These are phyloP conservation scores for Leucoptera coffeella DNA, from an alignment of 2,888 invertebrate genomes.

Conservation along the genomic window DNA sequence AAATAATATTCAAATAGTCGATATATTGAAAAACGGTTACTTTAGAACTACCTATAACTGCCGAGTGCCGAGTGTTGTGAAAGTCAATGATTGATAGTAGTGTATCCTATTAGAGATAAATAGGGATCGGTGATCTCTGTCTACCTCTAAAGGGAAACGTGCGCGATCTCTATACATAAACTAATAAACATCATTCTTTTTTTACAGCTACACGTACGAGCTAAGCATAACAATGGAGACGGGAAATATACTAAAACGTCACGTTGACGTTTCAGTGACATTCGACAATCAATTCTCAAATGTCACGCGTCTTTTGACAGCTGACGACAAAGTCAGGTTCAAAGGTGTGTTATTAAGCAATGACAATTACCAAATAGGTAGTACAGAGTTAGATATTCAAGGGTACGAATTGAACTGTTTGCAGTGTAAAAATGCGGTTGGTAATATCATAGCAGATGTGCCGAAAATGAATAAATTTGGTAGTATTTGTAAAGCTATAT, in stretches of 20 bases:
- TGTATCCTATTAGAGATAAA: too few relatives aligned
- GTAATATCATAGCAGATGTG: constrained; percentile 25
- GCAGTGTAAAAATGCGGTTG: constrained; percentile 58
- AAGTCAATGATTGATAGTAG: too few relatives aligned
- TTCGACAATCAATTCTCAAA: constrained; percentile 70
- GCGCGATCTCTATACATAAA: not conserved
- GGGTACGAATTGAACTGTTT: constrained; percentile 68
- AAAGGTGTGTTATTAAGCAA: constrained; percentile 55
- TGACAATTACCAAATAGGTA: constrained; percentile 56
- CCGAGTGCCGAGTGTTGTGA: too few relatives aligned
- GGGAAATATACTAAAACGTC: constrained; percentile 60
- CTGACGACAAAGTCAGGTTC: constrained; percentile 73
- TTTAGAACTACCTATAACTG: too few relatives aligned
- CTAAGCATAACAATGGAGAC: constrained; percentile 66
- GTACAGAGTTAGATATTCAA: constrained; percentile 55
- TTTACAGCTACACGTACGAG: constrained; percentile 63
- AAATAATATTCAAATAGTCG: too few relatives aligned
- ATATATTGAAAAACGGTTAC: too few relatives aligned
- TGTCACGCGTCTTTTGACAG: constrained; percentile 61
- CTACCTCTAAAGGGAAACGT: not conserved
- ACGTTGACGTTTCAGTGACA: constrained; percentile 56
- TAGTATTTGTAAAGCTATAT: constrained; percentile 38
- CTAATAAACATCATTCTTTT: constrained; percentile 7
- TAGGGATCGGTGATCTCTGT: not conserved
- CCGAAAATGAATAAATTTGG: constrained; percentile 26